Percentiles rank a stretch among this genome's conserved stretches.
phyloP scores from a whole-genome alignment of 1,140 invertebrate species.

The Sitophilus oryzae region DNA sequence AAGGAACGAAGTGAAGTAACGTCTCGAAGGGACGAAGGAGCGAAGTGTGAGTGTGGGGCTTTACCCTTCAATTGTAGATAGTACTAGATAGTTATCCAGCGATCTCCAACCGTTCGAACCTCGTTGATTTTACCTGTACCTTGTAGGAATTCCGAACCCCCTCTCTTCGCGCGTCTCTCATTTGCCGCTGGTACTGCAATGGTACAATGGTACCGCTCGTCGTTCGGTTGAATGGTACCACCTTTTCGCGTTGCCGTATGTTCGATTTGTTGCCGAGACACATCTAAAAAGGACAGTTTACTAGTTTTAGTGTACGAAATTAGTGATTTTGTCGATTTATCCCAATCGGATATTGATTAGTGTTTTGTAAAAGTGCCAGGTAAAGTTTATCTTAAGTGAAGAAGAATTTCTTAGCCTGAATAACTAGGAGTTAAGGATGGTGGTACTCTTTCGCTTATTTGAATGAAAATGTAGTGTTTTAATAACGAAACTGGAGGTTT shows the following conservation, averaged over 20 bases:
- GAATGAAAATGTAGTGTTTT: not conserved
- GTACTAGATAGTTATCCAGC: not conserved
- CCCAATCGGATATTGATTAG: constrained; percentile 5
- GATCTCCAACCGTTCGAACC: constrained; percentile 10
- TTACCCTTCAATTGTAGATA: not conserved
- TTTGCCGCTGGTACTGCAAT: constrained; percentile 15
- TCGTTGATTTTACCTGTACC: constrained; percentile 28
- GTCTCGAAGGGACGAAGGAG: too few species aligned
- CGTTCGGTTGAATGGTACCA: constrained; percentile 6
- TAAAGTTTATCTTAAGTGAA: constrained; percentile 3
- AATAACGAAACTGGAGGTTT: too few species aligned
- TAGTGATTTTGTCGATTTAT: constrained; percentile 16
- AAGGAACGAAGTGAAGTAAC: too few species aligned
- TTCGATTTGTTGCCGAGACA: not conserved
- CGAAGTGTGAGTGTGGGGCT: not conserved
- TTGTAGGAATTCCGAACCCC: constrained; percentile 31
- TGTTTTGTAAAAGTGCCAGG: constrained; percentile 20
- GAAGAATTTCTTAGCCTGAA: not conserved
- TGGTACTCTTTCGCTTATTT: not conserved
- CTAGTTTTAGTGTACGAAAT: constrained; percentile 13
- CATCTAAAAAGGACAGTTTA: constrained; percentile 11
- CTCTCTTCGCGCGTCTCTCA: constrained; percentile 25
- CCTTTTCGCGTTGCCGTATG: constrained; percentile 14
- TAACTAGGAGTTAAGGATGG: not conserved
- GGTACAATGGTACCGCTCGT: constrained; percentile 18